phyloP scores from a whole-genome alignment of 2,113 vertebrate genomes.

The Lanius collurio region DNA sequence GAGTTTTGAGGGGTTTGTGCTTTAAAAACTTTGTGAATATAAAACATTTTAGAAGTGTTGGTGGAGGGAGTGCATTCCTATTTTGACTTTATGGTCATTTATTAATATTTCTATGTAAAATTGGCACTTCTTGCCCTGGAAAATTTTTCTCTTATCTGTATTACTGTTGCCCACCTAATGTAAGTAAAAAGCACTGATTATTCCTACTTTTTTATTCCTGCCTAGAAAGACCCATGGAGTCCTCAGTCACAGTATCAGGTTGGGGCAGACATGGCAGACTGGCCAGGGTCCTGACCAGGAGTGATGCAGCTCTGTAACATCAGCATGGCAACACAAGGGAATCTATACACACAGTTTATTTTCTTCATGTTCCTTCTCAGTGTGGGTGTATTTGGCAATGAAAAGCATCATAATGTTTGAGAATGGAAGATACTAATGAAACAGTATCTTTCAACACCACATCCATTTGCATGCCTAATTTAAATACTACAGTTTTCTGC shows the following conservation, averaged over 20 bases:
- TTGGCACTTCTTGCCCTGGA: neutral
- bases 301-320: neutral
- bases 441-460: constrained; percentile 54
- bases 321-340: neutral
- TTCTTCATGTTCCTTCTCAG: neutral
- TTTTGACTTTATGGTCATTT: neutral
- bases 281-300: neutral
- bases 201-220: neutral
- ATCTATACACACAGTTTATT: neutral
- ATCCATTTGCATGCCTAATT: constrained; percentile 55
- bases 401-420: neutral
- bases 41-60: neutral
- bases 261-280: neutral
- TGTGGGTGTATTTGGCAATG: neutral
- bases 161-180: neutral
- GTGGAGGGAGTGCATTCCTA: neutral
- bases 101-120: neutral
- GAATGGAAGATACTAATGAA: constrained; percentile 45
- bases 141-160: neutral
- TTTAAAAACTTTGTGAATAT: neutral
- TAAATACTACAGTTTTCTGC: constrained; percentile 50
- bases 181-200: neutral
- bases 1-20: neutral
- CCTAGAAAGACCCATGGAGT: neutral
- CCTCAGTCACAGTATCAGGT: neutral